Conservation (phyloP, 2,888 invertebrate genomes). For the Sussaba pulchella region DNA sequence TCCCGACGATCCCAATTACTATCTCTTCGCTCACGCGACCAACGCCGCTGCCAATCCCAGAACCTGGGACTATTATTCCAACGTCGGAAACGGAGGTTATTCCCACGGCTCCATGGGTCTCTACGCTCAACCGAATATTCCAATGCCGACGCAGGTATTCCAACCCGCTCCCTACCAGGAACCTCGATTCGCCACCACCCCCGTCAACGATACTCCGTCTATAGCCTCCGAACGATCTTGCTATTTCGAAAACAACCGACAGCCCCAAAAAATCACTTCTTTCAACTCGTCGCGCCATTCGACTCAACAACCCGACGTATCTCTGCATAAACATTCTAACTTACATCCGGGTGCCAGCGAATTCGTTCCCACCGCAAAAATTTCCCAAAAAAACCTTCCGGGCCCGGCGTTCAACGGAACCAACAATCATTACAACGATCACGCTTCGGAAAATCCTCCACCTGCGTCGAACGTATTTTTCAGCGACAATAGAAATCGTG, state of each 20-base stretch:
- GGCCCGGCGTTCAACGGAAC: slow-evolving; percentile 29
- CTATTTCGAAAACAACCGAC: slow-evolving; percentile 63
- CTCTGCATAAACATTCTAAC: slow-evolving; percentile 82
- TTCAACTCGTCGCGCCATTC: slow-evolving; percentile 38
- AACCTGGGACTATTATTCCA: slow-evolving; percentile 72
- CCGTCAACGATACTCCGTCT: not conserved
- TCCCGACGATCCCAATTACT: slow-evolving; percentile 78
- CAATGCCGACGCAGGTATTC: slow-evolving; percentile 54
- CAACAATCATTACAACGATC: slow-evolving; percentile 49
- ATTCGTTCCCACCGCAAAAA: slow-evolving; percentile 85
- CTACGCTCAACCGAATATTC: slow-evolving; percentile 54
- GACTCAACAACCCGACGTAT: not conserved
- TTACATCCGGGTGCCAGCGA: slow-evolving; percentile 87
- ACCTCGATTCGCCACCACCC: slow-evolving; percentile 5
- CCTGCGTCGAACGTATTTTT: slow-evolving; percentile 64
- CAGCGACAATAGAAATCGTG: slow-evolving; percentile 65
- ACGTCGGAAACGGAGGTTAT: slow-evolving; percentile 46
- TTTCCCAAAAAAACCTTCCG: slow-evolving; percentile 24
- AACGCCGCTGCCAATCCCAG: slow-evolving; percentile 65
- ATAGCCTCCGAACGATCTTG: slow-evolving; percentile 10
- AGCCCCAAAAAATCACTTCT: slow-evolving; percentile 49
- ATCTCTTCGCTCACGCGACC: slow-evolving; percentile 71
- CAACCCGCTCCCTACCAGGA: slow-evolving; percentile 53
- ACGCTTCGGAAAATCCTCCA: slow-evolving; percentile 20
- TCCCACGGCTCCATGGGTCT: slow-evolving; percentile 51